Conservation (phyloP, 2,888 invertebrate species). For the Tenthredo mesomela region DNA sequence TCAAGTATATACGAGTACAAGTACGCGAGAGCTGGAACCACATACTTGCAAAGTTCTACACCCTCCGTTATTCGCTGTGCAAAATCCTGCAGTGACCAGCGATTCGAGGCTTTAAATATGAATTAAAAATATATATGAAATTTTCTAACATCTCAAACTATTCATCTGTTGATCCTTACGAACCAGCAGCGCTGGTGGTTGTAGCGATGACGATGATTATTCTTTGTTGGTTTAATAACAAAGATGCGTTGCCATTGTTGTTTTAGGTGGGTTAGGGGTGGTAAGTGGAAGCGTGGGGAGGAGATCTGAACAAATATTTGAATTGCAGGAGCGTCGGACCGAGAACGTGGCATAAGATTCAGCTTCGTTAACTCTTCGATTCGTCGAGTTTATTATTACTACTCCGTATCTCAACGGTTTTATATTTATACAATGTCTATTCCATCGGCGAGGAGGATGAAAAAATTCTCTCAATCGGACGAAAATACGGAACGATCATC, state of each 20-base stretch:
- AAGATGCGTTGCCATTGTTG: constrained; percentile 53
- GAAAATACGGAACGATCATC: neutral
- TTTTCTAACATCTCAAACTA: neutral
- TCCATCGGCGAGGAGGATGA: neutral
- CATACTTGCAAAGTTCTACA: neutral
- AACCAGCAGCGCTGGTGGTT: constrained; percentile 21
- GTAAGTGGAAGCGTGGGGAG: constrained; percentile 47
- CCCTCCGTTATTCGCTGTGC: constrained; percentile 29
- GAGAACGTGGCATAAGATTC: constrained; percentile 19
- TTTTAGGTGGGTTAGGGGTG: constrained; percentile 41
- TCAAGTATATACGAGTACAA: constrained; percentile 6
- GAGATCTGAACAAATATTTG: constrained; percentile 51
- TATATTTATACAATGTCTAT: constrained; percentile 13
- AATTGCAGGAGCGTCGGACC: constrained; percentile 38
- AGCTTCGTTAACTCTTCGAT: constrained; percentile 32
- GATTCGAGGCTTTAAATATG: neutral
- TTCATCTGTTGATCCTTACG: neutral
- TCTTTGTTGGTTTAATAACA: constrained; percentile 52
- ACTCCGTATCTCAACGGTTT: constrained; percentile 52
- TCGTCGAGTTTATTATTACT: constrained; percentile 21
- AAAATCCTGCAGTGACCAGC: neutral
- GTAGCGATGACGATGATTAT: constrained; percentile 47
- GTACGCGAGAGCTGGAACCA: constrained; percentile 23
- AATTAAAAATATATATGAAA: constrained; percentile 1
- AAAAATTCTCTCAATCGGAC: neutral